Percentiles rank a stretch among this genome's conserved stretches.
Conservation (phyloP, 2,797 vertebrate genomes). For the Nannoperca australis region DNA sequence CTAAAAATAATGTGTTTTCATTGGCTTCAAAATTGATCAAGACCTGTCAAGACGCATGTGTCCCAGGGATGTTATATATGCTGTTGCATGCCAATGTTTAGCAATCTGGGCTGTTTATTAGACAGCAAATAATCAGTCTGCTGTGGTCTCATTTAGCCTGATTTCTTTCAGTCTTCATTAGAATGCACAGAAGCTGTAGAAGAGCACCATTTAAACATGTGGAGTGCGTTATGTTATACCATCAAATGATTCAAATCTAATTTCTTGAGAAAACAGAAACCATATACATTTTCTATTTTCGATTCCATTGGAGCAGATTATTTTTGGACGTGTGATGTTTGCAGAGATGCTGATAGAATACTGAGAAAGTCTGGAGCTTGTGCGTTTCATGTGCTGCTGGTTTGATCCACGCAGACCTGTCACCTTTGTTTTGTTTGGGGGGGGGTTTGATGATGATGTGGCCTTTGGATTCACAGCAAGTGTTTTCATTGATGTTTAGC, state of each 20-base stretch:
- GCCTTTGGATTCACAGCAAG: constrained; percentile 13
- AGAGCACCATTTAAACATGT: neutral
- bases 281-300: constrained; percentile 42
- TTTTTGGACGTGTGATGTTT: constrained; percentile 50
- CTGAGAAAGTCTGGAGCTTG: constrained; percentile 21
- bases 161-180: constrained; percentile 27
- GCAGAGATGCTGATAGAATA: constrained; percentile 40
- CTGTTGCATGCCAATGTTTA: neutral
- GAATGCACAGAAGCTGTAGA: neutral
- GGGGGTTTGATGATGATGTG: neutral
- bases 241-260: constrained; percentile 20
- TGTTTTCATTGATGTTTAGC: constrained; percentile 38
- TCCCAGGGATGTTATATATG: constrained; percentile 15
- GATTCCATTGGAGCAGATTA: constrained; percentile 58
- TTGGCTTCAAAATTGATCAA: constrained; percentile 61
- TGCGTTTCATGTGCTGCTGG: constrained; percentile 18
- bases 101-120: constrained; percentile 32
- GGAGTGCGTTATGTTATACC: neutral
- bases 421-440: constrained; percentile 43
- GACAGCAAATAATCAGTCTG: constrained; percentile 4
- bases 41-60: constrained; percentile 43
- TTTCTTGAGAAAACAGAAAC: constrained; percentile 18
- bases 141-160: constrained; percentile 37
- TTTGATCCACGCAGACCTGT: constrained; percentile 52
- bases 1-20: constrained; percentile 71